Conservation (phyloP, 1,140 invertebrate genomes). For the Heliconius melpomene region DNA sequence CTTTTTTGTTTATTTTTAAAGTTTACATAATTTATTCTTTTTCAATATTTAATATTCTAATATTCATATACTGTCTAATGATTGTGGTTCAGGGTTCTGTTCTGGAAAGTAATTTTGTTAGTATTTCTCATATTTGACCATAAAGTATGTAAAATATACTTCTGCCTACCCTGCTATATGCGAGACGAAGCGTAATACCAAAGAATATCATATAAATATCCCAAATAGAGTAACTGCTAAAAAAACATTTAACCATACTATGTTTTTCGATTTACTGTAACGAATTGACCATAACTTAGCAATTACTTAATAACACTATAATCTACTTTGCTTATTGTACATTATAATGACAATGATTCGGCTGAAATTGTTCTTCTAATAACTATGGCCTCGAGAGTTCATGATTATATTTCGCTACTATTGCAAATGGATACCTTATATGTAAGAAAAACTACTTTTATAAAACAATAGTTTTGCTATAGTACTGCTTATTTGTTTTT, state of each 20-base stretch:
- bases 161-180: too few species aligned
- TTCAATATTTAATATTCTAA: neutral
- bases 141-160: too few species aligned
- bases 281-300: neutral
- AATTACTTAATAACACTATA: conserved; percentile 17
- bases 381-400: neutral
- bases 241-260: neutral
- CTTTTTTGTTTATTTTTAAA: conserved; percentile 11
- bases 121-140: too few species aligned
- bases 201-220: too few species aligned
- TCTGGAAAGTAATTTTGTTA: neutral
- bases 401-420: neutral
- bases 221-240: neutral
- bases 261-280: conserved; percentile 2
- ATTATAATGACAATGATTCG: conserved; percentile 64
- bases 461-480: neutral
- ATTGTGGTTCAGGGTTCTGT: too few species aligned
- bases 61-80: neutral
- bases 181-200: too few species aligned
- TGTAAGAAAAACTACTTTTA: neutral
- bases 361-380: conserved; percentile 40
- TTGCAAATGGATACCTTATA: neutral
- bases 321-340: conserved; percentile 19
- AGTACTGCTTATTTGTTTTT: neutral
- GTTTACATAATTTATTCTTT: neutral